phyloP scores from a whole-genome alignment of 2,888 invertebrate species.

The Heteromurus nitidus region DNA sequence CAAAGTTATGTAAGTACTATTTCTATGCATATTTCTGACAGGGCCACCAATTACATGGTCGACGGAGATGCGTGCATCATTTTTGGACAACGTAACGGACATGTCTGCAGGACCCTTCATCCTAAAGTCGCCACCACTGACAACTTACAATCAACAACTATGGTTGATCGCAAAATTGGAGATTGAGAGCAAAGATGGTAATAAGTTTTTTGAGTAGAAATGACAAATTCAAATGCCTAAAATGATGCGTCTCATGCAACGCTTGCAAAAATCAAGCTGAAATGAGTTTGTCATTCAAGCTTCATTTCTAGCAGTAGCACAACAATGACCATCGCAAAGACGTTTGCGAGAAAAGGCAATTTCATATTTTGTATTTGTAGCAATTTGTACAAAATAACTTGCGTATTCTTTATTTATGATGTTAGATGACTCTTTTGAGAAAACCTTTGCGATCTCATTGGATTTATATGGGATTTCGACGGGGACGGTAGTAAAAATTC shows the following conservation, averaged over 20 bases:
- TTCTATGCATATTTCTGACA: too few species aligned
- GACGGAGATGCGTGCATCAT: constrained; percentile 79
- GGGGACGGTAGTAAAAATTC: constrained; percentile 69
- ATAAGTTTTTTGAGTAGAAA: constrained; percentile 49
- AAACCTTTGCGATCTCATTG: constrained; percentile 90
- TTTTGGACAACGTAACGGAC: constrained; percentile 75
- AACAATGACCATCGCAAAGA: not conserved
- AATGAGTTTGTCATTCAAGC: not conserved
- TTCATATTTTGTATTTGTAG: not conserved
- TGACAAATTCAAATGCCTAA: not conserved
- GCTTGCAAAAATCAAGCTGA: not conserved
- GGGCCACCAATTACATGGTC: constrained; percentile 87
- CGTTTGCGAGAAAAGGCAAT: not conserved
- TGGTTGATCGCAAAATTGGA: constrained; percentile 93
- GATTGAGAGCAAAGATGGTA: constrained; percentile 90
- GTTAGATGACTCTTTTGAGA: constrained; percentile 92
- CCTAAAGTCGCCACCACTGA: constrained; percentile 88
- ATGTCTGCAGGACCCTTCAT: constrained; percentile 83
- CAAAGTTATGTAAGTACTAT: too few species aligned
- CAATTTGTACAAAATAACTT: not conserved
- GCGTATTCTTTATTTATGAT: too few species aligned
- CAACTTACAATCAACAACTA: constrained; percentile 92
- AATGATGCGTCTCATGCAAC: not conserved
- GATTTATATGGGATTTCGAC: constrained; percentile 70
- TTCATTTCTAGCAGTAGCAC: not conserved